Base-by-base conservation (phyloP, 92 coral and sea anemone genomes). In the Epizoanthus scotinus region DNA sequence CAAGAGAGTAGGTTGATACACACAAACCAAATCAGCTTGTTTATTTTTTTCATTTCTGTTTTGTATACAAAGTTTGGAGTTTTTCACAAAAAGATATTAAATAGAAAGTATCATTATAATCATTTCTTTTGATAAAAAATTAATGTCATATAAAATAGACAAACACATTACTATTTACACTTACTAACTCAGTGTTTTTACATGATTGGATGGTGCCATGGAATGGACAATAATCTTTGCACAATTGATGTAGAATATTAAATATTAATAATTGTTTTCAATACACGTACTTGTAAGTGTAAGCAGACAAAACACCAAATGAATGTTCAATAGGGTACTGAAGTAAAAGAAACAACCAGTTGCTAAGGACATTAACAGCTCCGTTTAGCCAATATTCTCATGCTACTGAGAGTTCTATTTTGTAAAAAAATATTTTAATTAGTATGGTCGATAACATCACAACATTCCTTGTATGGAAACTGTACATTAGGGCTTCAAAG, bases 141-240 rank as follows among this genome's bases (percentile, higher is more conserved):
- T 44, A 44, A 44, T 70, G 74, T 70, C 74, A 47, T 70, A 22
- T 70, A 34, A 47, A 70, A 70, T 42, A 31, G 59, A 70, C 75
- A 70, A 70, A 22, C 75, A 70, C 58, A 38, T 69, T 17, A 17
- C 15, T 62, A 62, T 62, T 62, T 62, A 62, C 67, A 62, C 57
- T 21, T 70, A 42, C 58, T 50, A 70, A 70, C 29, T 70, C 26
- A 8, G 15, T 36, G 53, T 20, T 70, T 47, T 20, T 70, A 47
- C 19, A 44, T 6, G 53, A n/a, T 34, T 3, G 6, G 40, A 42
- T 42, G n/a, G n/a, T 70, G 58, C n/a, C 49, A 44, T 62, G 67
- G 25, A 62, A 62, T 62, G 8, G 67, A 10, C 38, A 62, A 62
- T 24, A 62, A 19, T 25, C 12, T 17, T 17, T 21, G 26, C 15